phyloP scores from a whole-genome alignment of 1,140 invertebrate genomes.

The Caenorhabditis inopinata region DNA sequence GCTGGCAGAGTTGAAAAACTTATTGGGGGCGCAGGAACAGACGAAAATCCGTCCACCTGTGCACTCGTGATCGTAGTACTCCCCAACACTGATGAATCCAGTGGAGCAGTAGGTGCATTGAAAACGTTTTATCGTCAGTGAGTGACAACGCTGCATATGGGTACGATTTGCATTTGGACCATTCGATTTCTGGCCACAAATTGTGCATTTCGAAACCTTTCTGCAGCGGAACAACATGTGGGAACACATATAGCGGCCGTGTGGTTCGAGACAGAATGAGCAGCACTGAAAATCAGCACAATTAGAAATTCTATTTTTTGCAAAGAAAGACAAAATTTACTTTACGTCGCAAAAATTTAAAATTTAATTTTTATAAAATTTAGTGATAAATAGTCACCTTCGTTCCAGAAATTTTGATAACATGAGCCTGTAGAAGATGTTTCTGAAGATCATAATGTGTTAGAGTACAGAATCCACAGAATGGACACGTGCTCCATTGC shows the following conservation, averaged over 20 bases:
- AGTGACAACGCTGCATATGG: background rate
- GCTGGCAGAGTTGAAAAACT: background rate
- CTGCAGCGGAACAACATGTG: background rate
- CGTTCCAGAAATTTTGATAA: background rate
- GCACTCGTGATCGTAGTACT: conserved; percentile 7
- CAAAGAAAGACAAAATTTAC: too few relatives aligned
- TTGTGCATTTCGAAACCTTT: background rate
- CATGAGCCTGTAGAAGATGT: background rate
- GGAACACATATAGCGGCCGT: background rate
- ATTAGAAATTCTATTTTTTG: too few relatives aligned
- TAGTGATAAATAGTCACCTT: too few relatives aligned
- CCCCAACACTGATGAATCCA: background rate
- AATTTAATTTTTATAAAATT: too few relatives aligned
- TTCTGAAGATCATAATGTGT: background rate
- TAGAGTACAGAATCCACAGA: background rate
- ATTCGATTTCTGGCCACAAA: background rate
- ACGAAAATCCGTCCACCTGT: background rate
- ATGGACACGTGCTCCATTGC: background rate
- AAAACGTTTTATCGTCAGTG: background rate
- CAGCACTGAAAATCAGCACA: conserved; percentile 16
- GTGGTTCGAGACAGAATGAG: background rate
- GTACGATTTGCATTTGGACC: background rate
- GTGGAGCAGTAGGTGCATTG: background rate
- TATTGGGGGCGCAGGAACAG: background rate
- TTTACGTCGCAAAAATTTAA: too few relatives aligned